phyloP scores from a whole-genome alignment of 2,888 invertebrate genomes.

The Conistra vaccinii region DNA sequence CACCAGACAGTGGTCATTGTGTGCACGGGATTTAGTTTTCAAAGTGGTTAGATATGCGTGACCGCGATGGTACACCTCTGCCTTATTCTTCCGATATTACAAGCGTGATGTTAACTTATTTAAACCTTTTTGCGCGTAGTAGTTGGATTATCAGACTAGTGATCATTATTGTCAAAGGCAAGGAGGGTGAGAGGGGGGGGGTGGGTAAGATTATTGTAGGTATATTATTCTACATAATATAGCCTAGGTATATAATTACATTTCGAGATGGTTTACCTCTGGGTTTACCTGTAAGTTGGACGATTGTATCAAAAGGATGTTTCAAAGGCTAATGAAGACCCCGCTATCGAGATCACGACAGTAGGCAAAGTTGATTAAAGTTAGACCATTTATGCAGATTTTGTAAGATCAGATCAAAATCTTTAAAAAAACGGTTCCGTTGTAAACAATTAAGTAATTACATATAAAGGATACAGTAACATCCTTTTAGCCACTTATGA shows the following conservation, averaged over 20 bases:
- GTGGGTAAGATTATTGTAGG: too few species aligned
- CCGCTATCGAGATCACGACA: neutral
- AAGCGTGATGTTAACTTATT: too few species aligned
- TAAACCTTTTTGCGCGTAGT: neutral
- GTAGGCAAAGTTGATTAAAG: neutral
- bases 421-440: neutral
- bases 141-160: neutral
- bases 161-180: neutral
- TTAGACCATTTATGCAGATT: neutral
- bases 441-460: neutral
- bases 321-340: neutral
- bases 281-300: neutral
- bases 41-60: too few species aligned
- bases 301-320: neutral
- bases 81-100: too few species aligned
- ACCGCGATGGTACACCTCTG: too few species aligned
- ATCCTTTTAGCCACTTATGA: constrained; percentile 5
- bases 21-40: too few species aligned
- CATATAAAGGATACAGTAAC: neutral
- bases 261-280: neutral
- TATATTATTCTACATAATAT: neutral
- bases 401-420: too few species aligned
- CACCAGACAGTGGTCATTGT: too few species aligned
- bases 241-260: too few species aligned
- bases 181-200: too few species aligned